phyloP scores from a whole-genome alignment of 2,113 vertebrate species.

The Gobius niger region DNA sequence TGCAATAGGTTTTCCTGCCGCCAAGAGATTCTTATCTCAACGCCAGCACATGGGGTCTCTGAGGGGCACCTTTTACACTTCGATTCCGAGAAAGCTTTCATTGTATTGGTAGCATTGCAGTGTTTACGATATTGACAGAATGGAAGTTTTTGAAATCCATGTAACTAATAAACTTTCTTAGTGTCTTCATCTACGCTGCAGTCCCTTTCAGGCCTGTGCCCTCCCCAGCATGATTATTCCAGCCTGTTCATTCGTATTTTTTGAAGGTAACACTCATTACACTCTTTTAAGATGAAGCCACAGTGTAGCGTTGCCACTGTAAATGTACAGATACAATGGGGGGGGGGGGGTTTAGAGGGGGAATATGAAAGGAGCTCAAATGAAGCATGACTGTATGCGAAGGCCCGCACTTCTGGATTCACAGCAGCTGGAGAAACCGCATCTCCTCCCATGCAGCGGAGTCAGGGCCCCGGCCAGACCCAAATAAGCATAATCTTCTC shows the following conservation, averaged over 20 bases:
- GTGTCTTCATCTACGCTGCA: too few species aligned
- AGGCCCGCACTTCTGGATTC: constrained; percentile 64
- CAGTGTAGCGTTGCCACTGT: background rate
- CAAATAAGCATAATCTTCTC: constrained; percentile 66
- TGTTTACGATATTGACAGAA: too few species aligned
- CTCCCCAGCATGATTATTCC: too few species aligned
- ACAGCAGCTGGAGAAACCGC: constrained; percentile 73
- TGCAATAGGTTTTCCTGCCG: too few species aligned
- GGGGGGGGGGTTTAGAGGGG: constrained; percentile 25
- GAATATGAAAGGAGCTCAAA: constrained; percentile 44
- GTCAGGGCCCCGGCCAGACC: constrained; percentile 62
- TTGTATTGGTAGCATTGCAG: too few species aligned
- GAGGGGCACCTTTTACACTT: too few species aligned
- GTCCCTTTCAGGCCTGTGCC: too few species aligned
- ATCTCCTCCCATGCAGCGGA: constrained; percentile 67
- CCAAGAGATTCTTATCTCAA: too few species aligned
- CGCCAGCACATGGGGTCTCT: too few species aligned
- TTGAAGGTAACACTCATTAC: background rate
- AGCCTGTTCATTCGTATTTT: background rate
- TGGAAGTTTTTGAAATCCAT: too few species aligned
- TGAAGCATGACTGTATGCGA: constrained; percentile 59
- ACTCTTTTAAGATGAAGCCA: background rate
- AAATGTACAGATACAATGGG: constrained; percentile 6
- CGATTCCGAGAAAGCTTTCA: too few species aligned
- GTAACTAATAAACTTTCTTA: too few species aligned